A percentile compares a stretch with the other conserved stretches of the same genome.
phyloP scores from a whole-genome alignment of 2,888 invertebrate genomes.

The Cheilosia variabilis region DNA sequence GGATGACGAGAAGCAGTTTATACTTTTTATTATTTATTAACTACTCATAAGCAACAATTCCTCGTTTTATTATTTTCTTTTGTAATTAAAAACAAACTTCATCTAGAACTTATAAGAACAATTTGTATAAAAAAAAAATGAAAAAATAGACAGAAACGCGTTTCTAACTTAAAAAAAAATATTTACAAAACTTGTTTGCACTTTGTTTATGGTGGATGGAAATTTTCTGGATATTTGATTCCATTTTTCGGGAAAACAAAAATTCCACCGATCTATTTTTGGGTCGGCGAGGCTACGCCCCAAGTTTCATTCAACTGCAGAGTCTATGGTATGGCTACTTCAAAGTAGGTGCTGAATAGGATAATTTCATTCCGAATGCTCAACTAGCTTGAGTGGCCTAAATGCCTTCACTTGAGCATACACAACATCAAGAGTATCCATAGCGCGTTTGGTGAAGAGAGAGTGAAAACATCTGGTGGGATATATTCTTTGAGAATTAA shows the following conservation, averaged over 20 bases:
- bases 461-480: slow-evolving; percentile 50
- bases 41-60: slow-evolving; percentile 74
- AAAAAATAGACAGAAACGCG: slow-evolving; percentile 69
- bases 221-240: slow-evolving; percentile 60
- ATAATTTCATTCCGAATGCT: slow-evolving; percentile 18
- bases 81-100: slow-evolving; percentile 61
- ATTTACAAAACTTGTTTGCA: slow-evolving; percentile 13
- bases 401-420: background rate
- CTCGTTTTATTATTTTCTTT: slow-evolving; percentile 64
- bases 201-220: background rate
- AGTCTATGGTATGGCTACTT: background rate
- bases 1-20: slow-evolving; percentile 70
- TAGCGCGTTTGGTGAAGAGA: background rate
- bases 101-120: slow-evolving; percentile 69
- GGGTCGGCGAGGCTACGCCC: slow-evolving; percentile 34
- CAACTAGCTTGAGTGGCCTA: background rate
- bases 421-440: background rate
- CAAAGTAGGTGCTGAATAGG: slow-evolving; percentile 34
- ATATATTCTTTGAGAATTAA: background rate
- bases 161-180: slow-evolving; percentile 63
- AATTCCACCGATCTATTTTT: slow-evolving; percentile 36
- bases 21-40: slow-evolving; percentile 49
- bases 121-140: slow-evolving; percentile 55
- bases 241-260: slow-evolving; percentile 24
- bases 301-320: slow-evolving; percentile 30